These are phyloP conservation scores for Zosterops lateralis DNA, from an alignment of 2,113 vertebrate species.

Conservation along the genomic window DNA sequence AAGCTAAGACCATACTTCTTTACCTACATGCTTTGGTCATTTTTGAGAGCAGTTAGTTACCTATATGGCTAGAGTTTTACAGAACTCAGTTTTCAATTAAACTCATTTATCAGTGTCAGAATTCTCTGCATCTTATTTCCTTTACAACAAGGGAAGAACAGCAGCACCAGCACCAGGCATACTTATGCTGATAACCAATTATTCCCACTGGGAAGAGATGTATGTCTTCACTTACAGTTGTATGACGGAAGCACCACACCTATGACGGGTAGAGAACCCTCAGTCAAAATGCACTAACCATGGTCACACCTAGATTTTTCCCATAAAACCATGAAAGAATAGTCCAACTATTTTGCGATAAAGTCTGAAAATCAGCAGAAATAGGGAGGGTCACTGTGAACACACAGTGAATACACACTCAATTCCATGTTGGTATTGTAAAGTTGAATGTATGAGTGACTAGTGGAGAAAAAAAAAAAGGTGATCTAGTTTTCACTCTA, in stretches of 20 bases:
- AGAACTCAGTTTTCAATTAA: neutral
- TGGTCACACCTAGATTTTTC: neutral
- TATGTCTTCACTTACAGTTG: neutral
- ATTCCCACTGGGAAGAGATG: neutral
- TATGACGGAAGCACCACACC: neutral
- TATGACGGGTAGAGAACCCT: neutral
- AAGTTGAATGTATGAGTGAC: neutral
- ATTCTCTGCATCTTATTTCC: neutral
- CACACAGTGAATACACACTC: neutral
- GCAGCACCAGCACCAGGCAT: neutral
- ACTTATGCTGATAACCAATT: neutral
- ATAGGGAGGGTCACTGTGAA: neutral
- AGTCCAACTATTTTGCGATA: neutral
- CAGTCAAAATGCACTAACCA: neutral
- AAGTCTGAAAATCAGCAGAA: neutral
- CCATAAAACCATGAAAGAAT: neutral
- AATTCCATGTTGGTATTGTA: neutral
- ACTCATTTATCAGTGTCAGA: neutral
- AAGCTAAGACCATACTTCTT: neutral
- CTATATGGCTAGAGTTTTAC: neutral
- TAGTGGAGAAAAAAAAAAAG: neutral
- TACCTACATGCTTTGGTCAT: neutral
- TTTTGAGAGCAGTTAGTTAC: neutral
- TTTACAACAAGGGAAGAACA: neutral
- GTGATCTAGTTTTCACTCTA: neutral